Evolutionary conservation across 2,797 vertebrate species (phyloP).

Genomic region (Protosalanx chinensis): DNA sequence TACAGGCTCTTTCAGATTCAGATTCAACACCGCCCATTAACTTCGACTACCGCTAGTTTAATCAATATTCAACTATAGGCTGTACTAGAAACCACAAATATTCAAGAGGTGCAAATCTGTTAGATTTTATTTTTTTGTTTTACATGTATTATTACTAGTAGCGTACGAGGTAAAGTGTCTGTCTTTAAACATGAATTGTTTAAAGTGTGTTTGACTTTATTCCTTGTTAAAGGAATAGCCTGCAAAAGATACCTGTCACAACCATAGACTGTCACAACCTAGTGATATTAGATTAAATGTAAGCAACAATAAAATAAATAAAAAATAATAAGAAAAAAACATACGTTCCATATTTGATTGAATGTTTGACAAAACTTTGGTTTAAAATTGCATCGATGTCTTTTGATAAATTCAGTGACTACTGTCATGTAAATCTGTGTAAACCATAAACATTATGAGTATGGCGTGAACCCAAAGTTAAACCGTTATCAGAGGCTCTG

Average conservation of each 20-base stretch:
- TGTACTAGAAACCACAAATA: neutral
- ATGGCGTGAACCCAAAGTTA: neutral
- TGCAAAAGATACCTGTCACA: no score
- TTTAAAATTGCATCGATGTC: no score
- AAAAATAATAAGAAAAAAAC: neutral
- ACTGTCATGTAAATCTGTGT: neutral
- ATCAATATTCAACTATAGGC: neutral
- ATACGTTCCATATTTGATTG: no score
- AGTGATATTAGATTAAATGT: neutral
- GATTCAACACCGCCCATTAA: neutral
- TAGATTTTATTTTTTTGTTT: neutral
- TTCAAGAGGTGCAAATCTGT: neutral
- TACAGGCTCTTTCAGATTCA: slow-evolving; percentile 22
- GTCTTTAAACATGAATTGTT: neutral
- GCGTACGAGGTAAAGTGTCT: neutral
- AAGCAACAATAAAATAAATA: neutral
- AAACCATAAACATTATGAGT: neutral
- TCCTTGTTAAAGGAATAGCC: no score
- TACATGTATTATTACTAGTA: neutral
- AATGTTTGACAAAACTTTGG: no score
- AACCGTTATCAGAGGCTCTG: neutral
- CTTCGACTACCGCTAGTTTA: neutral
- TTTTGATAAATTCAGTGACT: neutral
- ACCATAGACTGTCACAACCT: neutral
- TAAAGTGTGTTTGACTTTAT: neutral